Evolutionary conservation across 2,113 vertebrate species (phyloP).

Genomic region (Lepus americanus): DNA sequence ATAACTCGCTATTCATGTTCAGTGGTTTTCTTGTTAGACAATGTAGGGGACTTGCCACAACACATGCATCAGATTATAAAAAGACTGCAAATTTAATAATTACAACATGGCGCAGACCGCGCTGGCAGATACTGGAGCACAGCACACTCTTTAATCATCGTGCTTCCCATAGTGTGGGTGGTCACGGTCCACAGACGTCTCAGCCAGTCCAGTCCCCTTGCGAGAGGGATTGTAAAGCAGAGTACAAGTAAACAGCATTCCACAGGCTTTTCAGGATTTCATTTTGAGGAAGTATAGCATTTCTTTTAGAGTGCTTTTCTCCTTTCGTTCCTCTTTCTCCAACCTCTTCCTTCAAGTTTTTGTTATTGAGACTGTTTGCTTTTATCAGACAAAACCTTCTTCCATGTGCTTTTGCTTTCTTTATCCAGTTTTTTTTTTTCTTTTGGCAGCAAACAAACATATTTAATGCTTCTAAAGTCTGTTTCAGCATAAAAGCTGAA

Average conservation of each 20-base stretch:
- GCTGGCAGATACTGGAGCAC: slow-evolving; percentile 82
- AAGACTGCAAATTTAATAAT: slow-evolving; percentile 87
- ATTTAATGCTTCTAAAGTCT: slow-evolving; percentile 19
- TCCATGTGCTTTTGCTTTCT: slow-evolving; percentile 38
- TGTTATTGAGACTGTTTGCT: slow-evolving; percentile 65
- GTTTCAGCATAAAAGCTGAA: slow-evolving; percentile 52
- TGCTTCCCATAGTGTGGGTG: slow-evolving; percentile 88
- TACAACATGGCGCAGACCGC: slow-evolving; percentile 85
- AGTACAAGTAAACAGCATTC: slow-evolving; percentile 84
- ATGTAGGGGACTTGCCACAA: slow-evolving; percentile 82
- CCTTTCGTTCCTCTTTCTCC: neutral
- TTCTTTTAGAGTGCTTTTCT: slow-evolving; percentile 37
- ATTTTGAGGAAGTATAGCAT: slow-evolving; percentile 75
- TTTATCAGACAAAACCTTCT: slow-evolving; percentile 63
- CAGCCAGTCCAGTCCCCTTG: slow-evolving; percentile 70
- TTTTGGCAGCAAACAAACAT: slow-evolving; percentile 45
- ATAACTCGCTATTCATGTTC: slow-evolving; percentile 82
- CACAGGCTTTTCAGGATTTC: slow-evolving; percentile 73
- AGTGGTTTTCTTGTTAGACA: slow-evolving; percentile 83
- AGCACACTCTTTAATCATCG: slow-evolving; percentile 87
- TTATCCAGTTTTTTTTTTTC: slow-evolving; percentile 6
- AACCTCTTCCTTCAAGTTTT: slow-evolving; percentile 50
- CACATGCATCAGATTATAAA: slow-evolving; percentile 89
- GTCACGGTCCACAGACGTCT: slow-evolving; percentile 79
- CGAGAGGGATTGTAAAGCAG: slow-evolving; percentile 77